Evolutionary conservation across 1,140 invertebrate genomes (phyloP).

Genomic region (Brachionus calyciflorus): DNA sequence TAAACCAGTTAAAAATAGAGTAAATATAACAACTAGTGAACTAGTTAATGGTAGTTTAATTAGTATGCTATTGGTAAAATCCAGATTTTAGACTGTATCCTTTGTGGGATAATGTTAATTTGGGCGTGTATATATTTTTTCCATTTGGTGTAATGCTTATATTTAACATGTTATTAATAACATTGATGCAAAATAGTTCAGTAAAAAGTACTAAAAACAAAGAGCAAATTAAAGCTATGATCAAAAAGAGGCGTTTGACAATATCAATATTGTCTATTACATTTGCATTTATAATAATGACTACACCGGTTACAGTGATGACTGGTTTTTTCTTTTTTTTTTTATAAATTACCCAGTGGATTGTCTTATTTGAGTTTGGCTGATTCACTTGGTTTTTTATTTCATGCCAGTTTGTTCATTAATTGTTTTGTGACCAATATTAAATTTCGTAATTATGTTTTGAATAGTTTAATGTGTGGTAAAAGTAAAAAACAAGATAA

Average conservation of each 20-base stretch:
- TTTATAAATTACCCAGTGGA: not conserved
- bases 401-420: not conserved
- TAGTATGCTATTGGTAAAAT: too few relatives aligned
- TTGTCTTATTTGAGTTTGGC: not conserved
- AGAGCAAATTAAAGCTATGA: too few relatives aligned
- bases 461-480: not conserved
- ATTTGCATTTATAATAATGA: conserved; percentile 16
- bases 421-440: conserved; percentile 13
- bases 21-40: too few relatives aligned
- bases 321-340: conserved; percentile 11
- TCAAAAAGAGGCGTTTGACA: not conserved
- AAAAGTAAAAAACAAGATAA: not conserved
- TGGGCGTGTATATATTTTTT: too few relatives aligned
- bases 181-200: too few relatives aligned
- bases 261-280: conserved; percentile 17
- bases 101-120: too few relatives aligned
- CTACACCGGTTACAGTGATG: conserved; percentile 20
- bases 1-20: too few relatives aligned
- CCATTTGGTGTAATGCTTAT: too few relatives aligned
- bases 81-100: too few relatives aligned
- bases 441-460: conserved; percentile 10
- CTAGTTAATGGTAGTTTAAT: too few relatives aligned
- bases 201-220: conserved; percentile 5
- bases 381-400: not conserved
- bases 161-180: too few relatives aligned